Evolutionary conservation across 2,888 invertebrate species (phyloP).

Genomic region (Heteromurus nitidus): DNA sequence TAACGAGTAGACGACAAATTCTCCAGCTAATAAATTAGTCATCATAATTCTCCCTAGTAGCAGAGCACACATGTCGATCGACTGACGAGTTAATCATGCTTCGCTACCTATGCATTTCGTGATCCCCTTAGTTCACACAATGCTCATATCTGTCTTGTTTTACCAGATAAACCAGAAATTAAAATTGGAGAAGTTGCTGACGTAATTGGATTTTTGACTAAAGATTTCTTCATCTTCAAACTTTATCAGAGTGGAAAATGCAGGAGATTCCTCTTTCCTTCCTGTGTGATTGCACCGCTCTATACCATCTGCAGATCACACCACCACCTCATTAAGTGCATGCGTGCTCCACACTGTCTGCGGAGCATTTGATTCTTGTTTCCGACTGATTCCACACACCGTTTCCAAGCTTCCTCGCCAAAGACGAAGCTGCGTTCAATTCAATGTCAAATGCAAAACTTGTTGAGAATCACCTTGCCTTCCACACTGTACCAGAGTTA

Average conservation of each 20-base stretch:
- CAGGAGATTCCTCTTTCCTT: not conserved
- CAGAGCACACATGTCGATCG: not conserved
- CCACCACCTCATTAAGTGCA: constrained; percentile 2
- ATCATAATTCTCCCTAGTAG: too few species aligned
- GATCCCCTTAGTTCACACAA: not conserved
- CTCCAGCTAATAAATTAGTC: too few species aligned
- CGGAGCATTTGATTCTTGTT: not conserved
- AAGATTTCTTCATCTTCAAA: too few species aligned
- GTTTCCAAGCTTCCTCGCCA: not conserved
- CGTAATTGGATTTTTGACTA: too few species aligned
- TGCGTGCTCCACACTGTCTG: constrained; percentile 22
- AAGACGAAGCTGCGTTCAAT: too few species aligned
- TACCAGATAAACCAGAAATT: too few species aligned
- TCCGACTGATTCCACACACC: not conserved
- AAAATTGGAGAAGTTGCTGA: too few species aligned
- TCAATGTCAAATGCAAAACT: too few species aligned
- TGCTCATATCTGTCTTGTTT: not conserved
- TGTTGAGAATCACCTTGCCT: too few species aligned
- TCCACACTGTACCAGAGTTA: too few species aligned
- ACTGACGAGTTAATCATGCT: not conserved
- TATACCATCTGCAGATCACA: constrained; percentile 43
- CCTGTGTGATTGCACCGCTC: constrained; percentile 25
- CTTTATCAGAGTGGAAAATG: not conserved
- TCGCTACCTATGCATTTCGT: constrained; percentile 6
- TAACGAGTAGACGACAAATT: too few species aligned